phyloP scores from a whole-genome alignment of 2,888 invertebrate species.

The Drosophila peninsularis region DNA sequence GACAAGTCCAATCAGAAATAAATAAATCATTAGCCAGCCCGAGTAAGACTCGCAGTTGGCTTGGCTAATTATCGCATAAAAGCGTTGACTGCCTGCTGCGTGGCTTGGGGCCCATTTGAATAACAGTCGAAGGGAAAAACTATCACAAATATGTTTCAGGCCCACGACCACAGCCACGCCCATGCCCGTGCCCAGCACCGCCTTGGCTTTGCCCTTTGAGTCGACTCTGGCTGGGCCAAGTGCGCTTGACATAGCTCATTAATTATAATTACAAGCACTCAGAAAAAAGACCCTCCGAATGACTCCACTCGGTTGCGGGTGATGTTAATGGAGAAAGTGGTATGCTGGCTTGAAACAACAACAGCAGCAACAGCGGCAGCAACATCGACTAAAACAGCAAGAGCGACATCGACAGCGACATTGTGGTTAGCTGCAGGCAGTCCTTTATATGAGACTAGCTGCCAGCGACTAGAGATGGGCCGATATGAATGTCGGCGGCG shows the following conservation, averaged over 20 bases:
- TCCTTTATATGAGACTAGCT: slow-evolving; percentile 5
- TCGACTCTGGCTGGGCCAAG: slow-evolving; percentile 30
- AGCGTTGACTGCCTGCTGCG: slow-evolving; percentile 39
- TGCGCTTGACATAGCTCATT: slow-evolving; percentile 63
- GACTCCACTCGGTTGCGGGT: slow-evolving; percentile 23
- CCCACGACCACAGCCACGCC: neutral
- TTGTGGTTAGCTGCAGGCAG: slow-evolving; percentile 36
- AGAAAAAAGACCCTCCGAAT: slow-evolving; percentile 28
- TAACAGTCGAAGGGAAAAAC: slow-evolving; percentile 13
- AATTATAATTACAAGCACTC: slow-evolving; percentile 70
- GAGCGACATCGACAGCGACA: slow-evolving; percentile 4
- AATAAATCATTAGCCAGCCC: slow-evolving; percentile 4
- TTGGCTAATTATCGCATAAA: slow-evolving; percentile 58
- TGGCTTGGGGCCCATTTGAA: slow-evolving; percentile 23
- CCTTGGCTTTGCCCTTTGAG: slow-evolving; percentile 26
- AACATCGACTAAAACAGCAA: neutral
- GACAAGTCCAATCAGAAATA: neutral
- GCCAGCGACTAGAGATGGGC: slow-evolving; percentile 7
- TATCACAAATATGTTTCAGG: slow-evolving; percentile 4
- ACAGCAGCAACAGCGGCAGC: neutral
- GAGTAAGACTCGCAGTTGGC: slow-evolving; percentile 6
- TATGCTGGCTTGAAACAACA: slow-evolving; percentile 1
- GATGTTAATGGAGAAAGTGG: slow-evolving; percentile 7
- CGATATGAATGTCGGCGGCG: neutral
- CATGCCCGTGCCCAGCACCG: slow-evolving; percentile 12